Conservation (phyloP, 2,888 invertebrate genomes). For the Tolmerus cingulatus region DNA sequence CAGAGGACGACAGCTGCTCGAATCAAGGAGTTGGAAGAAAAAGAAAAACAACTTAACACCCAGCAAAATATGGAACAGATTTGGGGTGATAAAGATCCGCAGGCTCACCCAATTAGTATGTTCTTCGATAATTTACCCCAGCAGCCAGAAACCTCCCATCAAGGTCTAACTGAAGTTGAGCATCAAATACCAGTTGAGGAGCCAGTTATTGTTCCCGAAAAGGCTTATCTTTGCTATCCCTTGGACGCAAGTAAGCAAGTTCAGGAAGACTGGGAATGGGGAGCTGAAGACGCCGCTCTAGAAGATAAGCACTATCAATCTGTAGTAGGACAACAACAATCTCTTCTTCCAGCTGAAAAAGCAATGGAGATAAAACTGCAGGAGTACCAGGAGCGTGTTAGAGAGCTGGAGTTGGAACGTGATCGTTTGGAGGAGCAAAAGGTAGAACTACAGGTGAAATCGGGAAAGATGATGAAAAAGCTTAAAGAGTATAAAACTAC, state of each 20-base stretch:
- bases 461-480: conserved; percentile 81
- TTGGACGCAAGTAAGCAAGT: conserved; percentile 51
- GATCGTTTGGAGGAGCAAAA: conserved; percentile 70
- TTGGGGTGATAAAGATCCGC: conserved; percentile 37
- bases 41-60: conserved; percentile 51
- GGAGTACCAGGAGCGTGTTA: conserved; percentile 69
- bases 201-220: conserved; percentile 65
- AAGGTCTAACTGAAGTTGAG: conserved; percentile 50
- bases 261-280: conserved; percentile 70
- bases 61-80: conserved; percentile 53
- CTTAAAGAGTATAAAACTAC: conserved; percentile 81
- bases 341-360: conserved; percentile 52
- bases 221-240: conserved; percentile 67
- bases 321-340: conserved; percentile 46
- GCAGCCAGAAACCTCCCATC: conserved; percentile 50
- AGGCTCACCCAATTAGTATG: conserved; percentile 57
- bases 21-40: conserved; percentile 52
- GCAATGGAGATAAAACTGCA: conserved; percentile 64
- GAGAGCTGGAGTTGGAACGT: conserved; percentile 68
- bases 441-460: conserved; percentile 73
- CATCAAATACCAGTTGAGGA: conserved; percentile 57
- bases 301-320: conserved; percentile 64
- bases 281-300: conserved; percentile 65
- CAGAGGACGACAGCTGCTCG: conserved; percentile 51
- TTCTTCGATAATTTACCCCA: conserved; percentile 55